phyloP scores from a whole-genome alignment of 37 sponge, comb jelly and placozoan species.

The Aplysina aerophoba region DNA sequence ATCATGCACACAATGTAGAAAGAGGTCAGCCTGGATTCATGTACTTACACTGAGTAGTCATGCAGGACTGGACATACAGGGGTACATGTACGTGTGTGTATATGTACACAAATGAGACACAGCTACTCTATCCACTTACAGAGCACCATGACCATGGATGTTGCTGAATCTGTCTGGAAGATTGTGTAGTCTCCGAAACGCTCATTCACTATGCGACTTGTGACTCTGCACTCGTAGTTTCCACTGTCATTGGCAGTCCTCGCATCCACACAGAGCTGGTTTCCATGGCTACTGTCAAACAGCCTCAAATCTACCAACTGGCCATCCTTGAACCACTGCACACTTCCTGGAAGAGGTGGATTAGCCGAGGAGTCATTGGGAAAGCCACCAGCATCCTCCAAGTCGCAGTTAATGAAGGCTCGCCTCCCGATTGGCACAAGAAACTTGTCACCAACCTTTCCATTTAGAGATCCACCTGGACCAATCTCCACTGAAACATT shows the following conservation, averaged over 20 bases:
- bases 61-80: no score
- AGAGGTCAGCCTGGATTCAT: no score
- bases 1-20: no score
- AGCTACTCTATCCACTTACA: neutral
- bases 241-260: neutral
- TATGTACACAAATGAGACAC: no score
- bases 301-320: neutral
- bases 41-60: no score
- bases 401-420: constrained; percentile 22
- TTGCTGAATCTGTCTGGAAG: constrained; percentile 2
- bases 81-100: no score
- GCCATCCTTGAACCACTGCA: constrained; percentile 15
- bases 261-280: constrained; percentile 26
- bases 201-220: constrained; percentile 5
- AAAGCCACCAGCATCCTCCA: constrained; percentile 23
- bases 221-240: neutral
- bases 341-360: neutral
- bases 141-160: neutral
- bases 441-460: constrained; percentile 20
- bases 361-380: neutral
- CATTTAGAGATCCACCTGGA: neutral
- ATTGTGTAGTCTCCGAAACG: neutral
- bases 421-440: neutral
- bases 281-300: neutral
- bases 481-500: neutral